A percentile compares a stretch with the other conserved stretches of the same genome.
Conservation (phyloP, 2,888 invertebrate genomes). For the Gymnocheta viridis region DNA sequence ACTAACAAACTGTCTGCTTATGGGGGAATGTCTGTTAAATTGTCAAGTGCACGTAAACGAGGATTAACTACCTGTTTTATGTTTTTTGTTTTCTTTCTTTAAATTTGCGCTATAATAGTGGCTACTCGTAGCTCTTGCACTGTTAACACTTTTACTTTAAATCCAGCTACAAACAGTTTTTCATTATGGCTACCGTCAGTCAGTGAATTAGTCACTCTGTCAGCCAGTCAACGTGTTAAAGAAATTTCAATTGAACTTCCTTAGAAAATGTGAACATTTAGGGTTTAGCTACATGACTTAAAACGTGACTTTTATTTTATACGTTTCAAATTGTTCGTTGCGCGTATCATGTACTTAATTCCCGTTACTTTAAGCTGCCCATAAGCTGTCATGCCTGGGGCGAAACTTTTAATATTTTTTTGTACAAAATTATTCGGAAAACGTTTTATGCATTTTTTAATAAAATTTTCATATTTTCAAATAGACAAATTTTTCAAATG, state of each 20-base stretch:
- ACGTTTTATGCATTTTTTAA: slow-evolving; percentile 41
- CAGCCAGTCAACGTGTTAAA: slow-evolving; percentile 24
- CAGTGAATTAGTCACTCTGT: slow-evolving; percentile 2
- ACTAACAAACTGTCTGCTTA: slow-evolving; percentile 26
- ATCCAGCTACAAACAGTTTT: neutral
- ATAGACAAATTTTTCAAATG: neutral
- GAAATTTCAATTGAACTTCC: slow-evolving; percentile 49
- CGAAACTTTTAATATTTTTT: slow-evolving; percentile 34
- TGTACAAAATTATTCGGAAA: neutral
- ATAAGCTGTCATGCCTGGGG: neutral
- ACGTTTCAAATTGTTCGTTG: neutral
- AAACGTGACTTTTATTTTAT: slow-evolving; percentile 51
- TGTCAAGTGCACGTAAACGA: slow-evolving; percentile 48
- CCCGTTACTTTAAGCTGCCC: neutral
- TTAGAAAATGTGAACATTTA: slow-evolving; percentile 54
- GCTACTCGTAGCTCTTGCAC: neutral
- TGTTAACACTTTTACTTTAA: slow-evolving; percentile 62
- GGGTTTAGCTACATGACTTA: slow-evolving; percentile 25
- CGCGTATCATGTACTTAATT: neutral
- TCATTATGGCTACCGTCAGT: slow-evolving; percentile 5
- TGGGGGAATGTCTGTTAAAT: slow-evolving; percentile 61
- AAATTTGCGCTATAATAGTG: neutral
- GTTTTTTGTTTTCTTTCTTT: neutral
- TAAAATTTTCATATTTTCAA: neutral
- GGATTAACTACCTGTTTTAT: slow-evolving; percentile 33